A percentile compares a stretch with the other conserved stretches of the same genome.
Conservation (phyloP, 2,113 vertebrate genomes). For the Zosterops lateralis region DNA sequence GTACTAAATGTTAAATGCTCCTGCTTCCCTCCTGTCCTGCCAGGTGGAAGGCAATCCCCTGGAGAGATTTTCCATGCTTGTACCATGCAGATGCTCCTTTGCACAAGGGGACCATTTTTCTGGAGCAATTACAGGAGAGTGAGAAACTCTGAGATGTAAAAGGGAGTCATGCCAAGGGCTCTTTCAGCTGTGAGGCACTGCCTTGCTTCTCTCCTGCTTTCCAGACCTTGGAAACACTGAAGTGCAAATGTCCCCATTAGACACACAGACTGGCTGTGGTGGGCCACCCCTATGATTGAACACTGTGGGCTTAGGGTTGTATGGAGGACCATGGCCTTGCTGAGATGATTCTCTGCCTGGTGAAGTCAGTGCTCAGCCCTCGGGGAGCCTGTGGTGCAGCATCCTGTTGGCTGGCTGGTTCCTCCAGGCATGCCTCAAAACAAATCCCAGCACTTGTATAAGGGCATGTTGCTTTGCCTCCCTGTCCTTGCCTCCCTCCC, state of each 20-base stretch:
- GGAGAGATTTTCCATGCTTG: background rate
- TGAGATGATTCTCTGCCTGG: background rate
- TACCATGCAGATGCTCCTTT: background rate
- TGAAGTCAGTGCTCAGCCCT: background rate
- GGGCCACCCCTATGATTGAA: rapidly evolving
- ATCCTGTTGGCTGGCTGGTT: background rate
- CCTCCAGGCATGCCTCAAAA: background rate
- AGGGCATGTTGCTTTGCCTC: background rate
- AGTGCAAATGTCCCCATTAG: rapidly evolving
- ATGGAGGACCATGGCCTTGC: background rate
- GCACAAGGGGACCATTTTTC: background rate
- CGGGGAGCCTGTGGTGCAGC: background rate
- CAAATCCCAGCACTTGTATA: background rate
- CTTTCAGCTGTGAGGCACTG: background rate
- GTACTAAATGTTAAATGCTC: background rate
- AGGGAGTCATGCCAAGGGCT: background rate
- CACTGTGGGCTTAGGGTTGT: background rate
- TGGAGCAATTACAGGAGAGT: background rate
- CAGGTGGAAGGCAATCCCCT: background rate
- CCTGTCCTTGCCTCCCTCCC: background rate
- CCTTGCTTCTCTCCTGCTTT: background rate
- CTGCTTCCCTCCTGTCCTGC: background rate
- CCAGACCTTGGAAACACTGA: background rate
- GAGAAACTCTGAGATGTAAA: background rate
- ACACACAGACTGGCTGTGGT: background rate